Evolutionary conservation across 2,888 invertebrate genomes (phyloP).

Genomic region (Eristalinus sepulchralis): DNA sequence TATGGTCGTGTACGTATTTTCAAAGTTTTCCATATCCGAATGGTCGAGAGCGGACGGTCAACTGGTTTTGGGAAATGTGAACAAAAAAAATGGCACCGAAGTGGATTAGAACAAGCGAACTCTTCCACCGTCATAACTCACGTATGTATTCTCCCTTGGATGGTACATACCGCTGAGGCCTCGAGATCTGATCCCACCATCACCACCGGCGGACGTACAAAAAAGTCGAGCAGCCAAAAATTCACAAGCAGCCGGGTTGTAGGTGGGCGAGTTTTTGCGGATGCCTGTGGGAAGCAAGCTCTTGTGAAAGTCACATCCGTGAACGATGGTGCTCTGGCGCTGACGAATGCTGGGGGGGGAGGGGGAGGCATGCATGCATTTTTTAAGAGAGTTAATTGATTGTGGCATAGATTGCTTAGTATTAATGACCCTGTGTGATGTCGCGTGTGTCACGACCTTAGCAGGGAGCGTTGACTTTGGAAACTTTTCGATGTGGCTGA

Average conservation of each 20-base stretch:
- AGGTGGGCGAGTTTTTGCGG: neutral
- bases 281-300: constrained; percentile 2
- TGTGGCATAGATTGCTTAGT: constrained; percentile 50
- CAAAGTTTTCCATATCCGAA: constrained; percentile 21
- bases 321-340: neutral
- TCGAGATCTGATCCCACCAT: neutral
- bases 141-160: constrained; percentile 24
- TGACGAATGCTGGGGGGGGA: constrained; percentile 10
- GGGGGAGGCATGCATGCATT: constrained; percentile 25
- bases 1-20: neutral
- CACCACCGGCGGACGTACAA: neutral
- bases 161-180: constrained; percentile 35
- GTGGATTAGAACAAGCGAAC: constrained; percentile 61
- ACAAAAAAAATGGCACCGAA: constrained; percentile 5
- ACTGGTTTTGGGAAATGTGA: constrained; percentile 8
- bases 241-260: neutral
- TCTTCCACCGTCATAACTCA: constrained; percentile 43
- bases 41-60: constrained; percentile 8
- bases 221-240: constrained; percentile 8
- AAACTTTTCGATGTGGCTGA: neutral
- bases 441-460: neutral
- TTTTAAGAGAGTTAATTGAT: constrained; percentile 53
- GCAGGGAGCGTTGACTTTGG: neutral
- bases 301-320: constrained; percentile 2
- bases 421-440: constrained; percentile 17